Conservation (phyloP, 2,113 vertebrate genomes). For the Struthio camelus region DNA sequence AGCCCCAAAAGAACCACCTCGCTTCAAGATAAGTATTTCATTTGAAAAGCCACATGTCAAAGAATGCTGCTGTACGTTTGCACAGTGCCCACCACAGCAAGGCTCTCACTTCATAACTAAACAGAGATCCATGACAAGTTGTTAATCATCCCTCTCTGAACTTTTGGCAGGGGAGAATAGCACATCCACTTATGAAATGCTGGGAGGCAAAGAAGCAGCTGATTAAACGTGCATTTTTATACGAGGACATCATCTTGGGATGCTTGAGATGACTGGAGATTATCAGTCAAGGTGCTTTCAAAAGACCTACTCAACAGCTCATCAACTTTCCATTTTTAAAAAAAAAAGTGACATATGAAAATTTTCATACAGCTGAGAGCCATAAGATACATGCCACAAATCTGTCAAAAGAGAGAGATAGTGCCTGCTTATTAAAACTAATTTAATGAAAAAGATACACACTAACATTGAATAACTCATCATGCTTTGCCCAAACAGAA, state of each 20-base stretch:
- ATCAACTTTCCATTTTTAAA: neutral
- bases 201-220: neutral
- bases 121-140: neutral
- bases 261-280: neutral
- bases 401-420: slow-evolving; percentile 19
- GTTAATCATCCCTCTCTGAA: neutral
- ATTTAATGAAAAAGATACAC: neutral
- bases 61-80: neutral
- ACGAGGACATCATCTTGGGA: neutral
- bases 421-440: slow-evolving; percentile 6
- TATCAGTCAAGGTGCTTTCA: neutral
- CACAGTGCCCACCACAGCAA: neutral
- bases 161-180: neutral
- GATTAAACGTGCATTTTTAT: neutral
- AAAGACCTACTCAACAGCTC: slow-evolving; percentile 8
- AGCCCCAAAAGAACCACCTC: neutral
- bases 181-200: neutral
- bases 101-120: neutral
- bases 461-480: neutral
- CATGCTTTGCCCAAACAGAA: neutral
- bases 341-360: neutral
- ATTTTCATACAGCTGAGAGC: neutral
- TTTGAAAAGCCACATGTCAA: neutral
- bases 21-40: neutral
- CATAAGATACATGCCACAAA: neutral